A percentile compares a stretch with the other conserved stretches of the same genome.
phyloP scores from a whole-genome alignment of 2,888 invertebrate species.

The Coelinius sp. region DNA sequence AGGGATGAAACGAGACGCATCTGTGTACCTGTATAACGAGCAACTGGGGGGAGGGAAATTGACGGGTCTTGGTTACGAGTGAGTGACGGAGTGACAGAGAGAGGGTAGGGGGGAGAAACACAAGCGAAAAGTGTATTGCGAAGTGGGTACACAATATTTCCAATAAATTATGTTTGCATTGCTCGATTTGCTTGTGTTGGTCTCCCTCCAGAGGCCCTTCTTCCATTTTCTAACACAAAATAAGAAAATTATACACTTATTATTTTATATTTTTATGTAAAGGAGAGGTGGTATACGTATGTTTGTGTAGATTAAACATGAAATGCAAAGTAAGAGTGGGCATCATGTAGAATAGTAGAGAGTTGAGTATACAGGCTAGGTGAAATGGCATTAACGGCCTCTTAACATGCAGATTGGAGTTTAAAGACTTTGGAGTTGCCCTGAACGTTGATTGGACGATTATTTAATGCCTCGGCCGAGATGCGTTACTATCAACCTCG shows the following conservation, averaged over 20 bases:
- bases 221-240: not conserved
- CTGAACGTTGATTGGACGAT: conserved; percentile 68
- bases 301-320: not conserved
- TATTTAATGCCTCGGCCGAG: conserved; percentile 62
- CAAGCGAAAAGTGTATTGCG: conserved; percentile 45
- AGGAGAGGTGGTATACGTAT: not conserved
- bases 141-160: conserved; percentile 69
- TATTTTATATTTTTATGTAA: not conserved
- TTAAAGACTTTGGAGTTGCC: conserved; percentile 65
- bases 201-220: not conserved
- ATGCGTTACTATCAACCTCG: conserved; percentile 43
- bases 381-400: conserved; percentile 68
- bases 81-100: conserved; percentile 17
- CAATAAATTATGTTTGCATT: conserved; percentile 60
- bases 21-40: conserved; percentile 62
- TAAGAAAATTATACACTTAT: not conserved
- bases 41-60: conserved; percentile 38
- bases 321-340: not conserved
- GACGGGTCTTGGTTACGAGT: conserved; percentile 28
- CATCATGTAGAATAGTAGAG: conserved; percentile 19
- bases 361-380: conserved; percentile 54
- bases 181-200: conserved; percentile 50
- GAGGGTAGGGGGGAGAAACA: too few species aligned
- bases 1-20: conserved; percentile 65
- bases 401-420: conserved; percentile 70